phyloP scores from a whole-genome alignment of 2,113 vertebrate genomes.

The Mormyrus lacerda region DNA sequence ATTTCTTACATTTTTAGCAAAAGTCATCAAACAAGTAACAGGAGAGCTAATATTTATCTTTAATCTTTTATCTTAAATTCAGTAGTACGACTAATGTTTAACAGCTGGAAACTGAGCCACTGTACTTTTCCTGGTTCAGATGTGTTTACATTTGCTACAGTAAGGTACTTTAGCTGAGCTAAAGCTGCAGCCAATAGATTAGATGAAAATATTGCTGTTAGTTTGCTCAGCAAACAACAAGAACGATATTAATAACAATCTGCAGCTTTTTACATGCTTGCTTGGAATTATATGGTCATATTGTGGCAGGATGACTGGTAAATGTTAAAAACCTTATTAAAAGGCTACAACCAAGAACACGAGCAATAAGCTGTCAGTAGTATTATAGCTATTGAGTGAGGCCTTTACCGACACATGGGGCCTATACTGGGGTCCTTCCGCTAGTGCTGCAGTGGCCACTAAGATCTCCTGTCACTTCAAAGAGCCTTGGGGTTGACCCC shows the following conservation, averaged over 20 bases:
- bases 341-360: background rate
- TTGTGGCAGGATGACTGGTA: background rate
- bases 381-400: background rate
- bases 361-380: background rate
- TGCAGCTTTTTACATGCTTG: background rate
- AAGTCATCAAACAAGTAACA: background rate
- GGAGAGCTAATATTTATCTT: background rate
- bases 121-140: background rate
- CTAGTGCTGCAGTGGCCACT: background rate
- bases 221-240: background rate
- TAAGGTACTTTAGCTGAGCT: background rate
- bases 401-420: background rate
- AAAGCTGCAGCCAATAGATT: background rate
- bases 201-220: background rate
- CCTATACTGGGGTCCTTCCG: background rate
- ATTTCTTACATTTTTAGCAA: background rate
- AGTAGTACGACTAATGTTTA: background rate
- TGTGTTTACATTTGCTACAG: background rate
- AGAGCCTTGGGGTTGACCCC: background rate
- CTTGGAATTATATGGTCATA: background rate
- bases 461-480: background rate
- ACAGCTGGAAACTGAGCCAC: background rate
- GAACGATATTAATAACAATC: background rate
- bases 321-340: background rate
- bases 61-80: conserved; percentile 2